These are phyloP conservation scores for Drosophila pseudotalamancana DNA, from an alignment of 2,888 invertebrate species.

Conservation along the genomic window DNA sequence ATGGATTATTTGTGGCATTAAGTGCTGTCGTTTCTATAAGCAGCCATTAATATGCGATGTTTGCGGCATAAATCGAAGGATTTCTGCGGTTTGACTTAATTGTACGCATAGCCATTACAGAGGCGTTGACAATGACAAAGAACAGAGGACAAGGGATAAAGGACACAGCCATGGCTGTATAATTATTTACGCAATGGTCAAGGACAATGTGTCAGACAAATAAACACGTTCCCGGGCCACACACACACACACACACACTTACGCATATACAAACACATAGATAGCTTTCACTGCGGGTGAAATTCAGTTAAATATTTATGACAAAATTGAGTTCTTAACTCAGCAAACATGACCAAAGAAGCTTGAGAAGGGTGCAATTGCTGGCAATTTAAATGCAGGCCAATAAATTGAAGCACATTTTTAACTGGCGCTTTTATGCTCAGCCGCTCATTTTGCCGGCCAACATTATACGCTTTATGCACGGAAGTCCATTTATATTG, in stretches of 20 bases:
- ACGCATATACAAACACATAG: background rate
- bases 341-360: slow-evolving; percentile 17
- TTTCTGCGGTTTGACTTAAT: slow-evolving; percentile 61
- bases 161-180: slow-evolving; percentile 26
- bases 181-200: slow-evolving; percentile 58
- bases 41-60: slow-evolving; percentile 60
- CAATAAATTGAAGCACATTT: slow-evolving; percentile 69
- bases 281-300: background rate
- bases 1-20: slow-evolving; percentile 21
- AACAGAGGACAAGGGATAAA: slow-evolving; percentile 24
- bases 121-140: slow-evolving; percentile 23
- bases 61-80: slow-evolving; percentile 54
- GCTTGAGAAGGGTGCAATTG: slow-evolving; percentile 30
- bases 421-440: slow-evolving; percentile 58
- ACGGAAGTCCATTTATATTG: slow-evolving; percentile 76
- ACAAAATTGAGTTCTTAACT: slow-evolving; percentile 40
- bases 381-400: slow-evolving; percentile 59
- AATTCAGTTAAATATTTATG: slow-evolving; percentile 60
- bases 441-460: slow-evolving; percentile 40
- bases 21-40: slow-evolving; percentile 45
- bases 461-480: slow-evolving; percentile 68
- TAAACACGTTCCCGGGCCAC: background rate
- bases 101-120: slow-evolving; percentile 49
- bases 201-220: slow-evolving; percentile 45
- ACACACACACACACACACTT: background rate